Evolutionary conservation across 2,797 vertebrate genomes (phyloP).

Genomic region (Neoniphon sammara): DNA sequence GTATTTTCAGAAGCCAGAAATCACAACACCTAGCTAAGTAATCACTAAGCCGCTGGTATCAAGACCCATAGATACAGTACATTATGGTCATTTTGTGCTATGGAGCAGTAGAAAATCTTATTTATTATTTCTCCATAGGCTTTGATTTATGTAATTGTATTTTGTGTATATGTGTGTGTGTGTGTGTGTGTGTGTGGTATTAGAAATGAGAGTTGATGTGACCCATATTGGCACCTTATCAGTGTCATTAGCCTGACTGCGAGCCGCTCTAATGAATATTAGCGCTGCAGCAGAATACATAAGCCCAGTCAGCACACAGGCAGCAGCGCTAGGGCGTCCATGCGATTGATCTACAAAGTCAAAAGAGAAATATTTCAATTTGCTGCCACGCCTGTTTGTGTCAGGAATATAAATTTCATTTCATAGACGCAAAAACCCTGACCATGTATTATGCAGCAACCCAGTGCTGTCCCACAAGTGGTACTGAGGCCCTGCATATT

Average conservation of each 20-base stretch:
- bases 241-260: slow-evolving; percentile 40
- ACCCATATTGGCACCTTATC: slow-evolving; percentile 50
- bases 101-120: slow-evolving; percentile 18
- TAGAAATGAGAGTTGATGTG: slow-evolving; percentile 41
- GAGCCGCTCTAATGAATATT: slow-evolving; percentile 38
- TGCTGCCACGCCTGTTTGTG: slow-evolving; percentile 24
- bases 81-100: slow-evolving; percentile 5
- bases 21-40: slow-evolving; percentile 2
- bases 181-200: slow-evolving; percentile 23
- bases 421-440: slow-evolving; percentile 4
- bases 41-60: background rate
- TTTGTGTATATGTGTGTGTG: background rate
- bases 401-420: slow-evolving; percentile 28
- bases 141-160: slow-evolving; percentile 29
- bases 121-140: slow-evolving; percentile 2
- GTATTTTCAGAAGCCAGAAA: too few relatives aligned
- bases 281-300: background rate
- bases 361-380: slow-evolving; percentile 42
- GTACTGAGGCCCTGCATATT: background rate
- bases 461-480: slow-evolving; percentile 5
- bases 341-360: slow-evolving; percentile 42
- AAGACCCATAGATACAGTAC: slow-evolving; percentile 11
- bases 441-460: slow-evolving; percentile 9
- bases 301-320: background rate
- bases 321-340: slow-evolving; percentile 2